Conservation (phyloP, 2,888 invertebrate genomes). For the Diachrysia chrysitis region DNA sequence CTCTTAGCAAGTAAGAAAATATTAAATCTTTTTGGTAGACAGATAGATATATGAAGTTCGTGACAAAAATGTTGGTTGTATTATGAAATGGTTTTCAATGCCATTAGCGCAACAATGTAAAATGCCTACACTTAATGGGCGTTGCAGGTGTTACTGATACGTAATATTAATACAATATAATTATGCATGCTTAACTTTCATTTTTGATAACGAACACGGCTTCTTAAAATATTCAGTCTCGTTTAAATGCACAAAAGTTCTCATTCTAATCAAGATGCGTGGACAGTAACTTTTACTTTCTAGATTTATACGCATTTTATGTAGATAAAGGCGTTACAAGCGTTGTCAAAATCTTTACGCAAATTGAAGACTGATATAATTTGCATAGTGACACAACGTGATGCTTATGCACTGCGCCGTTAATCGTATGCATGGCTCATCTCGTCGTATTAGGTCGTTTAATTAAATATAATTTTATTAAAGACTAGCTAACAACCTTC, state of each 20-base stretch:
- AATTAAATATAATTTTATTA: slow-evolving; percentile 65
- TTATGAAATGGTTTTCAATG: slow-evolving; percentile 80
- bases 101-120: slow-evolving; percentile 68
- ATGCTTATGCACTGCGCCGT: slow-evolving; percentile 73
- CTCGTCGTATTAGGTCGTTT: slow-evolving; percentile 67
- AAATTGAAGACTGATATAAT: slow-evolving; percentile 73
- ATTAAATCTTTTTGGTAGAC: slow-evolving; percentile 46
- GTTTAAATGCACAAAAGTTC: slow-evolving; percentile 47
- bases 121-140: slow-evolving; percentile 70
- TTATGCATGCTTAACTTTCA: slow-evolving; percentile 67
- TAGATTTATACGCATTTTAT: slow-evolving; percentile 60
- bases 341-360: slow-evolving; percentile 63
- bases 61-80: slow-evolving; percentile 70
- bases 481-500: slow-evolving; percentile 24
- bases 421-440: slow-evolving; percentile 77
- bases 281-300: slow-evolving; percentile 68
- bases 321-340: slow-evolving; percentile 44
- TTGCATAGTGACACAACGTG: slow-evolving; percentile 80
- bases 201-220: slow-evolving; percentile 70
- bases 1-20: slow-evolving; percentile 30
- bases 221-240: slow-evolving; percentile 41
- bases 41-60: slow-evolving; percentile 60
- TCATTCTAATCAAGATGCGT: slow-evolving; percentile 46
- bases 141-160: slow-evolving; percentile 67
- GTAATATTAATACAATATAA: slow-evolving; percentile 48